These are phyloP conservation scores for Cygnus buccinator DNA, from an alignment of 2,113 vertebrate genomes.

Conservation along the genomic window DNA sequence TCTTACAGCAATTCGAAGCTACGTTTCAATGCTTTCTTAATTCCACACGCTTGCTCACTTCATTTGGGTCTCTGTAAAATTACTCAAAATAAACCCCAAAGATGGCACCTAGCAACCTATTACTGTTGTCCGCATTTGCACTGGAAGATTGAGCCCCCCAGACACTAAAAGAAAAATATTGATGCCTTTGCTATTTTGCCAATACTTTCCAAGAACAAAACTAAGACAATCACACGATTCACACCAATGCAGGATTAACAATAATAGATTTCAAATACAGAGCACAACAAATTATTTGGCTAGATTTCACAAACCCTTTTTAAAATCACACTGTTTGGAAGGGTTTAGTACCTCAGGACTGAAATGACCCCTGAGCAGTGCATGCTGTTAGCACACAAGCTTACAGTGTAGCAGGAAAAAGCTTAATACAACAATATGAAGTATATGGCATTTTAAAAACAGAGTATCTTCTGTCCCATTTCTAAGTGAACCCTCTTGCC, in stretches of 20 bases:
- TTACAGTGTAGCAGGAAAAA: not conserved
- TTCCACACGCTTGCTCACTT: not conserved
- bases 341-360: constrained; percentile 17
- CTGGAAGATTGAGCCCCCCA: not conserved
- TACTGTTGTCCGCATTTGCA: not conserved
- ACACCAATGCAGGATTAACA: not conserved
- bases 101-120: not conserved
- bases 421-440: not conserved
- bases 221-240: not conserved
- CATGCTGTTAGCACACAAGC: not conserved
- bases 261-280: not conserved
- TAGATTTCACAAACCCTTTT: not conserved
- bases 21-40: not conserved
- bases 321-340: constrained; percentile 28
- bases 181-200: not conserved
- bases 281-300: not conserved
- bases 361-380: not conserved
- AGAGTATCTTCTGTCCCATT: not conserved
- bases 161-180: not conserved
- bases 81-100: constrained; percentile 12
- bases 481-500: not conserved
- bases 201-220: not conserved
- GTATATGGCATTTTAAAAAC: constrained; percentile 28
- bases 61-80: constrained; percentile 35
- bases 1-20: not conserved